Base-by-base conservation (phyloP, 1,140 invertebrate species). In the Sycobia sp. region DNA sequence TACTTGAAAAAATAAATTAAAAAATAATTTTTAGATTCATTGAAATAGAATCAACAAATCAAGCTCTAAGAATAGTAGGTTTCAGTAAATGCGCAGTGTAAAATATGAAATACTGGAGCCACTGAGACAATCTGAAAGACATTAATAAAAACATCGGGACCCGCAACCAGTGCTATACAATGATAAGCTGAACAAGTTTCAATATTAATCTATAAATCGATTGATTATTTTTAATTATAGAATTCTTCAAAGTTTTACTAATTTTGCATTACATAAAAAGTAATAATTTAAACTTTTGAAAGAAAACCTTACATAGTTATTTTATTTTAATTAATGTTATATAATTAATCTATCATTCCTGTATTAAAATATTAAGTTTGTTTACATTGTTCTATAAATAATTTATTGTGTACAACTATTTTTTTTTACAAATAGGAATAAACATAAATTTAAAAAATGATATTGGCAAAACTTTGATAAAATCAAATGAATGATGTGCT, bases 141-240 rank as follows among this genome's bases (percentile, higher is more conserved):
- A 77, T 44, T 69, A 50, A n/a, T n/a, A n/a, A 77, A 63, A 71
- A 71, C 68, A 76, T 68, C 55, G 71, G 63, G 70, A 74, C 73
- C 78, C 74, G 76, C 62, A 76, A 79, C 77, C 78, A 78, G 72
- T 81, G 73, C 74, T 76, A 68, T 72, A 77, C 74, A 76, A 71
- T 67, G 63, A 73, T 57, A 79, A 79, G 76, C 75, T 67, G 70
- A 72, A 74, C 65, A 79, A 79, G 76, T 76, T 53, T 73, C 61
- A 67, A 74, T 61, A 69, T 54, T 67, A 62, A 71, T 68, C 69
- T 73, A 75, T n/a, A 67, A 62, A 58, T 72, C 69, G 66, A 32
- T 69, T 47, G 69, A 61, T 65, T 71, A 60, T 66, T 69, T 62
- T 71, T 65, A 59, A 62, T 62, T 56, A 54, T 34, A 27, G 3